Base-by-base conservation (phyloP, 2,797 vertebrate species). In the Ctenosaura bakeri region DNA sequence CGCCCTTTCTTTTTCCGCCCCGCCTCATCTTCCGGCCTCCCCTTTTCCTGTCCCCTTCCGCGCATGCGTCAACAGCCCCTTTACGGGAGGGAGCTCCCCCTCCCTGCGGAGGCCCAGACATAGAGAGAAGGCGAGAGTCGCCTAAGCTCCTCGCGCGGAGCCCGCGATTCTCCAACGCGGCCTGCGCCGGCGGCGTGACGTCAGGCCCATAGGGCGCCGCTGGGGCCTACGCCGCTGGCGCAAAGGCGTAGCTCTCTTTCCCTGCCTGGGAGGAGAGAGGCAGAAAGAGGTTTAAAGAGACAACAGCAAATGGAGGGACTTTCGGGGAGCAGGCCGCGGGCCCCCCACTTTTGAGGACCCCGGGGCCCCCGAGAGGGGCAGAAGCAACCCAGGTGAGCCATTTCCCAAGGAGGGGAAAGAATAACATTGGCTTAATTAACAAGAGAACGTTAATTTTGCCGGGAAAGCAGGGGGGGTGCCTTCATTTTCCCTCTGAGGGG, bases 271-370 rank as follows among this genome's bases (percentile, higher is more conserved):
- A 90, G 91, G 91, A 92, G 81, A 89, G 91, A 89, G 52, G 78
- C 86, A 71, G 88, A 78, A 90, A 82, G 94, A 87, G 92, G 90
- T 85, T 92, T 86, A 92, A 94, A 93, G 90, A 79, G 94, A 89
- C 86, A 87, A 78, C 92, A 3, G 83, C 87, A 0, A 69, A 94
- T 93, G 94, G 92, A 91, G 35, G 83, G 85, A 71, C 82, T 90
- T 90, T 88, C 59, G 93, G 89, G 91, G 90, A 93, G 86, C 87
- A 88, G 92, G 73, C 24, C n/a, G 35, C 12, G 20, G 46, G 74
- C 14, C 20, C 80, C 59, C 73, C 54, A 64, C 54, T 56, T 18
- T 54, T 87, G 90, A 82, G 35, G 59, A 4, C n/a, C 66, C 14
- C 6, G 26, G 62, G 26, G 35, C 20, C 6, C 35, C 38, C 35